Base-by-base conservation (phyloP, 1,140 invertebrate species). In the Monomorium pharaonis region DNA sequence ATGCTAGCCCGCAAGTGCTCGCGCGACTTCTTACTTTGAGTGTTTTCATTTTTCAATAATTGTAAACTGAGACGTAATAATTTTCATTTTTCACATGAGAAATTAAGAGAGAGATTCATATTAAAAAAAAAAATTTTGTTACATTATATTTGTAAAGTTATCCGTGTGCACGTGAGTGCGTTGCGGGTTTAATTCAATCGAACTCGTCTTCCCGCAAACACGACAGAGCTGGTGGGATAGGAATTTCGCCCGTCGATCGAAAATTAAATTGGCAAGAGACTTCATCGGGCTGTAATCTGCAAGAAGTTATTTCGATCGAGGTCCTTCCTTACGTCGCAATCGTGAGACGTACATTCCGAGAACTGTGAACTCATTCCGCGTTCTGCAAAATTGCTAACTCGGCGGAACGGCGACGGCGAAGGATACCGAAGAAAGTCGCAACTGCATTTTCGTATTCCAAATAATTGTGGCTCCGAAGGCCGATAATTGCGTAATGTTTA, bases 401-500 rank as follows among this genome's bases (percentile, higher is more conserved):
- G 24, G 42, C 72, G 49, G 16, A 75, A 88, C 14, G 56, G 27
- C 49, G 47, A n/a, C 58, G 27, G 27, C 37, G 60, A 47, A 80
- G 30, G 83, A 56, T 62, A 69, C 56, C 47, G 62, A 54, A 10
- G 47, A 72, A 72, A 83, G 78, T 67, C 44, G 42, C 18, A 44
- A 54, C 37, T 74, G 78, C 78, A 54, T 24, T 83, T 47, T 74
- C 42, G 51, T 83, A 83, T 33, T 27, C 65, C n/a, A 83, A 83
- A 83, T 83, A 72, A 83, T 47, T 42, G 33, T 37, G 51, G 2
- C 24, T 44, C 24, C 37, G 37, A 83, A 83, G 78, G 78, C 30
- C 42, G 54, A 83, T 60, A n/a, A n/a, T 83, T 83, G 78, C 51
- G 67, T 47, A 83, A 83, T 74, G 51, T 74, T 83, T 60, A n/a